Conservation (phyloP, 64 coral and sea anemone genomes). For the Acropora yongei region DNA sequence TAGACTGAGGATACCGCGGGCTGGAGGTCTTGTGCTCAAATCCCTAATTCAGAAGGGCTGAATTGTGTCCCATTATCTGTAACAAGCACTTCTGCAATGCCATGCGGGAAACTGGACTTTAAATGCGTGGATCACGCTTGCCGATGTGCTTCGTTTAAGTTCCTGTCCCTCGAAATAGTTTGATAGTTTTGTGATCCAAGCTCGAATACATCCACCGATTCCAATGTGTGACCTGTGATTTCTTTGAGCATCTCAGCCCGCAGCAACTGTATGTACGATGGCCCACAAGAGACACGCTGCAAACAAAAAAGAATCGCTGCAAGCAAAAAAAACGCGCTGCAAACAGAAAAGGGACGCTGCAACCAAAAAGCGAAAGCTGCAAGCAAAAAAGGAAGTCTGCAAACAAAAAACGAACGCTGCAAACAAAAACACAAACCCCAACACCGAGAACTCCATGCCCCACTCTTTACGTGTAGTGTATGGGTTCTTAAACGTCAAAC, state of each 20-base stretch:
- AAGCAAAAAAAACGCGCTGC: too few species aligned
- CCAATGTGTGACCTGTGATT: conserved; percentile 20
- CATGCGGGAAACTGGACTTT: conserved; percentile 58
- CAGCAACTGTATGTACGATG: not conserved
- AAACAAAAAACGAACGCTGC: too few species aligned
- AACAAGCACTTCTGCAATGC: conserved; percentile 29
- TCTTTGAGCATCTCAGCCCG: conserved; percentile 28
- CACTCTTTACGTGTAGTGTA: too few species aligned
- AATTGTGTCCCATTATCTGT: conserved; percentile 66
- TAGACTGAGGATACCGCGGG: conserved; percentile 41
- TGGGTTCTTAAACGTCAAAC: too few species aligned
- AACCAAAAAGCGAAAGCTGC: too few species aligned
- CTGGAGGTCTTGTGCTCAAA: conserved; percentile 47
- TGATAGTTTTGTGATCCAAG: conserved; percentile 5
- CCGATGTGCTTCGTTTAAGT: not conserved
- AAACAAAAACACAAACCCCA: too few species aligned
- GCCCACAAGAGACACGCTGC: too few species aligned
- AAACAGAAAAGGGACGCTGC: too few species aligned
- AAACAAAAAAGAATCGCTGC: too few species aligned
- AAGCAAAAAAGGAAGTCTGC: too few species aligned
- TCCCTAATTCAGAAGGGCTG: conserved; percentile 30
- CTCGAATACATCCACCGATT: conserved; percentile 1
- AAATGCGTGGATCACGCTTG: conserved; percentile 10
- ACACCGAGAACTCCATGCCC: too few species aligned
- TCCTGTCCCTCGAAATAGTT: conserved; percentile 38